A percentile compares a stretch with the other conserved stretches of the same genome.
Conservation (phyloP, 2,888 invertebrate genomes). For the Podotricha telesiphe region DNA sequence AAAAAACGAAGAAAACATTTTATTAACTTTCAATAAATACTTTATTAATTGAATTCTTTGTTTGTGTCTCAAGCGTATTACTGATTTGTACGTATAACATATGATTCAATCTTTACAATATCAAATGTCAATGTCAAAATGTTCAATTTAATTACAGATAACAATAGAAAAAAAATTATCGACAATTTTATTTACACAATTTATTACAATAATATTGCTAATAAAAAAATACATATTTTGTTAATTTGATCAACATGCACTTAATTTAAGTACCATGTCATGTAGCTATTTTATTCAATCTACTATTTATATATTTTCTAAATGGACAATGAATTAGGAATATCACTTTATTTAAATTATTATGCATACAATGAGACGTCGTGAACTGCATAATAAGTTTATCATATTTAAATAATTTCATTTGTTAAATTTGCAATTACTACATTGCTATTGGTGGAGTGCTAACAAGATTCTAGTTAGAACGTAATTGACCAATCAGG, state of each 20-base stretch:
- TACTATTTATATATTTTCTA: no score
- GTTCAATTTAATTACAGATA: not conserved
- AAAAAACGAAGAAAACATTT: slow-evolving; percentile 78
- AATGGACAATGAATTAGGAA: not conserved
- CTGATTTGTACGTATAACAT: not conserved
- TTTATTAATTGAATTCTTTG: slow-evolving; percentile 4
- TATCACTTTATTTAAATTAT: not conserved
- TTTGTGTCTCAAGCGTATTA: slow-evolving; percentile 6
- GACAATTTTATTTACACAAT: no score
- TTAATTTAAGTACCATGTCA: no score
- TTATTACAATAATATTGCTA: no score
- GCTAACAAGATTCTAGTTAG: slow-evolving; percentile 42
- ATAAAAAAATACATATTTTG: no score
- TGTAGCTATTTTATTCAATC: no score
- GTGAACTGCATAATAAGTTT: not conserved
- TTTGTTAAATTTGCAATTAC: slow-evolving; percentile 6
- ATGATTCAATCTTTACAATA: not conserved
- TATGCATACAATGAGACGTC: not conserved
- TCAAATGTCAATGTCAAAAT: slow-evolving; percentile 12
- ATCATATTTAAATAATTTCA: not conserved
- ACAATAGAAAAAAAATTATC: no score
- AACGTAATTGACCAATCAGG: slow-evolving; percentile 48
- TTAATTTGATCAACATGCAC: no score
- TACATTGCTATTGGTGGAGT: slow-evolving; percentile 38
- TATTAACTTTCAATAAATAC: slow-evolving; percentile 2